Percentiles rank a stretch among this genome's conserved stretches.
These are phyloP conservation scores for Thunnus thynnus DNA, from an alignment of 2,113 vertebrate genomes.

Conservation along the genomic window DNA sequence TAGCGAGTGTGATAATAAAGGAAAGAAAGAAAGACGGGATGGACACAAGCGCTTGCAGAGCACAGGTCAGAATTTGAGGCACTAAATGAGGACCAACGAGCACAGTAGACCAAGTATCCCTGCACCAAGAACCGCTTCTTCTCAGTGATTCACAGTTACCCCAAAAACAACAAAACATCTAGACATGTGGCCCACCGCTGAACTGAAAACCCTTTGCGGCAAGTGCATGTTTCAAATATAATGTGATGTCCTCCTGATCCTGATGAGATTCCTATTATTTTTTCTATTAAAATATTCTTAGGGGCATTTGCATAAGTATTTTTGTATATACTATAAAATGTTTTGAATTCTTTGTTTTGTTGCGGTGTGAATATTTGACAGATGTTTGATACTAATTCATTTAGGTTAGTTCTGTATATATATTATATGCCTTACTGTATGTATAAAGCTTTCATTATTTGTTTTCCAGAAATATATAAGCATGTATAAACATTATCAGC, in stretches of 20 bases:
- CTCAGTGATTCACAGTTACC: conserved; percentile 55
- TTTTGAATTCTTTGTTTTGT: conserved; percentile 81
- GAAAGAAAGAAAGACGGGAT: background rate
- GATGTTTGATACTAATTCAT: conserved; percentile 84
- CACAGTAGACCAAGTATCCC: conserved; percentile 69
- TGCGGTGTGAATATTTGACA: conserved; percentile 81
- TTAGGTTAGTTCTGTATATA: conserved; percentile 90
- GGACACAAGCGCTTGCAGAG: conserved; percentile 27
- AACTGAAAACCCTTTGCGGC: conserved; percentile 61
- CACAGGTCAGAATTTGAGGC: conserved; percentile 42
- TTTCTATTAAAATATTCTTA: conserved; percentile 84
- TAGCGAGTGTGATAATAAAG: conserved; percentile 69
- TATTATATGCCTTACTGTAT: conserved; percentile 91
- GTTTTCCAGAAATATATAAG: conserved; percentile 83
- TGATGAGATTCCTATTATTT: conserved; percentile 82
- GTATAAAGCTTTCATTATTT: conserved; percentile 86
- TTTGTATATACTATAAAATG: conserved; percentile 83
- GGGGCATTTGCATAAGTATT: conserved; percentile 87
- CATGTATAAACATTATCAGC: conserved; percentile 92
- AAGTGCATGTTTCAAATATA: conserved; percentile 81
- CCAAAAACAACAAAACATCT: conserved; percentile 43
- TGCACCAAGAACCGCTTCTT: conserved; percentile 54
- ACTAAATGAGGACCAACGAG: conserved; percentile 56
- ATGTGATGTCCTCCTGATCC: conserved; percentile 77
- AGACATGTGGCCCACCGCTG: conserved; percentile 64